A percentile compares a stretch with the other conserved stretches of the same genome.
Evolutionary conservation across 2,113 vertebrate genomes (phyloP).

Genomic region (Charadrius vociferus): DNA sequence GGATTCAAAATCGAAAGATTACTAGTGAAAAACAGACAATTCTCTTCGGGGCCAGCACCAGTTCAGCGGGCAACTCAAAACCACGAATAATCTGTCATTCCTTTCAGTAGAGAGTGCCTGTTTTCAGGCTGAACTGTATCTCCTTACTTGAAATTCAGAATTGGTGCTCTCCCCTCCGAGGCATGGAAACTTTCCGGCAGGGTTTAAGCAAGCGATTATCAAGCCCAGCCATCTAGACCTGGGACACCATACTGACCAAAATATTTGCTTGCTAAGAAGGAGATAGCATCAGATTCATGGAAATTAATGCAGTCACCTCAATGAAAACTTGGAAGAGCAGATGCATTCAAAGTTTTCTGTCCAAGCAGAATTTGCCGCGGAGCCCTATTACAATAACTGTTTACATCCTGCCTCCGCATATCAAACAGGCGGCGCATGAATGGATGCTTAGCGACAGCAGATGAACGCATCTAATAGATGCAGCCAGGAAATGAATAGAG

Average conservation of each 20-base stretch:
- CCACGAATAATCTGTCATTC: neutral
- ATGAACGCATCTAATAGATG: neutral
- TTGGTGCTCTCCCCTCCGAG: neutral
- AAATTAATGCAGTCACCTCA: constrained; percentile 49
- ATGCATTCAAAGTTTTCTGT: constrained; percentile 11
- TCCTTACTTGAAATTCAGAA: neutral
- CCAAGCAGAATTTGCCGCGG: neutral
- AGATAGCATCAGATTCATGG: constrained; percentile 32
- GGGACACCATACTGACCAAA: constrained; percentile 20
- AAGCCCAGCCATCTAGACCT: neutral
- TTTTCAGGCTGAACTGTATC: neutral
- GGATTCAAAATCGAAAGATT: neutral
- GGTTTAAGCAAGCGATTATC: neutral
- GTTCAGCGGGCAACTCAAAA: neutral
- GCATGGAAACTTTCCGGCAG: neutral
- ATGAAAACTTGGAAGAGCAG: constrained; percentile 28
- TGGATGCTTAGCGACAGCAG: constrained; percentile 31
- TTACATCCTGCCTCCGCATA: neutral
- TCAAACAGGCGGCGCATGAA: constrained; percentile 7
- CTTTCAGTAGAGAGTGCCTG: neutral
- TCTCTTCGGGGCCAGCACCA: neutral
- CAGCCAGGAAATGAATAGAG: constrained; percentile 28
- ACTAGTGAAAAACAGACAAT: neutral
- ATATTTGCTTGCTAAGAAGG: constrained; percentile 4
- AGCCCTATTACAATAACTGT: constrained; percentile 39